These are phyloP conservation scores for Panthera uncia DNA, from an alignment of 2,113 vertebrate species.

Conservation along the genomic window DNA sequence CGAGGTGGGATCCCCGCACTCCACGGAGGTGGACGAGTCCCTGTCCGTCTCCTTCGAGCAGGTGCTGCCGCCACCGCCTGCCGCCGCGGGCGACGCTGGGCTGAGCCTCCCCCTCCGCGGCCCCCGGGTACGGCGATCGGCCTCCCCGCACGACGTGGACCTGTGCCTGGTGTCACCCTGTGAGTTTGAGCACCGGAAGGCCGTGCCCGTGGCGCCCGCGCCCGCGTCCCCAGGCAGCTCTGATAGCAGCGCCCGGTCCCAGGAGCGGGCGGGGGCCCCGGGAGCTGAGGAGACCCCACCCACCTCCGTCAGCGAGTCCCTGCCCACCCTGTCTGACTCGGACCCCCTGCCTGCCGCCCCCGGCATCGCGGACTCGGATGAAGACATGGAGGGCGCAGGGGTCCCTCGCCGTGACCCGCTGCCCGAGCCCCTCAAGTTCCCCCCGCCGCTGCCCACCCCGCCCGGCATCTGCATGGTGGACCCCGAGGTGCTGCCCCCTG, in stretches of 20 bases:
- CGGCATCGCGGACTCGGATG: slow-evolving; percentile 90
- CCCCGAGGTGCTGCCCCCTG: slow-evolving; percentile 81
- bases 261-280: slow-evolving; percentile 78
- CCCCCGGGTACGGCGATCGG: slow-evolving; percentile 72
- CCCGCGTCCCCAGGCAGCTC: slow-evolving; percentile 77
- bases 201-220: accelerated
- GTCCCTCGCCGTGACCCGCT: slow-evolving; percentile 83
- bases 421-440: slow-evolving; percentile 89
- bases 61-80: slow-evolving; percentile 80
- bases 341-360: slow-evolving; percentile 85
- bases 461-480: slow-evolving; percentile 94
- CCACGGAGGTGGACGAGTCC: slow-evolving; percentile 93
- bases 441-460: slow-evolving; percentile 88
- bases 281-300: slow-evolving; percentile 85
- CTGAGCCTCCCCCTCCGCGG: slow-evolving; percentile 87
- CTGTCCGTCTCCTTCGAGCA: slow-evolving; percentile 94
- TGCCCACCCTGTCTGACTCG: slow-evolving; percentile 89
- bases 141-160: slow-evolving; percentile 93
- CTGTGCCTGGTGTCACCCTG: slow-evolving; percentile 96
- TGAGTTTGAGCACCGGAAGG: slow-evolving; percentile 93
- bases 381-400: slow-evolving; percentile 67
- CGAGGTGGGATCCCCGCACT: slow-evolving; percentile 92
- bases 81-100: slow-evolving; percentile 62
- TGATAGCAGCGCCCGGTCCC: slow-evolving; percentile 88
- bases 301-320: slow-evolving; percentile 89